phyloP scores from a whole-genome alignment of 1,140 invertebrate species.

The Halyomorpha halys region DNA sequence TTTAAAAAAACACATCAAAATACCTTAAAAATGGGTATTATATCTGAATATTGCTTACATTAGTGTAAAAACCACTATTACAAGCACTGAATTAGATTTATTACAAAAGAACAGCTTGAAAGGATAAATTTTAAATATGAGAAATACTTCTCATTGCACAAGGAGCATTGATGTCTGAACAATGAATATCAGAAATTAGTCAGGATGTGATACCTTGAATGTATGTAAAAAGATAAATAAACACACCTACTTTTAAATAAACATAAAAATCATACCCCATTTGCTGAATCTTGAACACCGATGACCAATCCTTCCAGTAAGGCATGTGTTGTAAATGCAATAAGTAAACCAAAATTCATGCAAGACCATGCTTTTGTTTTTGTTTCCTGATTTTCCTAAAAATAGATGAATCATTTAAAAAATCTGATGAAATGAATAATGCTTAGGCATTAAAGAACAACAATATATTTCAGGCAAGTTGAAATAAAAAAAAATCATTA shows the following conservation, averaged over 20 bases:
- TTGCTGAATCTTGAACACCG: slow-evolving; percentile 52
- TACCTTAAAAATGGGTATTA: too few species aligned
- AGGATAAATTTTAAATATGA: too few species aligned
- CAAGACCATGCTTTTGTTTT: not conserved
- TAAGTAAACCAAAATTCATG: slow-evolving; percentile 42
- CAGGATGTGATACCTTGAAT: not conserved
- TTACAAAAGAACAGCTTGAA: too few species aligned
- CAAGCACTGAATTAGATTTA: too few species aligned
- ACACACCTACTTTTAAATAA: not conserved
- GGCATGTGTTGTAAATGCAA: slow-evolving; percentile 65
- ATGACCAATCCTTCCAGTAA: slow-evolving; percentile 74
- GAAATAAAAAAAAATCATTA: too few species aligned
- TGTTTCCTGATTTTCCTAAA: not conserved
- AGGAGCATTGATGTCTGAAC: not conserved
- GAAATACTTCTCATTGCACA: too few species aligned
- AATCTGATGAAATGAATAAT: too few species aligned
- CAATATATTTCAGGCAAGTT: too few species aligned
- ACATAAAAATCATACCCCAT: slow-evolving; percentile 44
- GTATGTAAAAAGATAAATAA: slow-evolving; percentile 8
- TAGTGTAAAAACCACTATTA: too few species aligned
- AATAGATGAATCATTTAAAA: not conserved
- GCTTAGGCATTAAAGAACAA: too few species aligned
- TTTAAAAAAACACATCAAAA: too few species aligned
- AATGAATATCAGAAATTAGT: not conserved
- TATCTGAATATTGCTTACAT: too few species aligned